These are phyloP conservation scores for Empidonax alnorum DNA, from an alignment of 2,113 vertebrate genomes.

Conservation along the genomic window DNA sequence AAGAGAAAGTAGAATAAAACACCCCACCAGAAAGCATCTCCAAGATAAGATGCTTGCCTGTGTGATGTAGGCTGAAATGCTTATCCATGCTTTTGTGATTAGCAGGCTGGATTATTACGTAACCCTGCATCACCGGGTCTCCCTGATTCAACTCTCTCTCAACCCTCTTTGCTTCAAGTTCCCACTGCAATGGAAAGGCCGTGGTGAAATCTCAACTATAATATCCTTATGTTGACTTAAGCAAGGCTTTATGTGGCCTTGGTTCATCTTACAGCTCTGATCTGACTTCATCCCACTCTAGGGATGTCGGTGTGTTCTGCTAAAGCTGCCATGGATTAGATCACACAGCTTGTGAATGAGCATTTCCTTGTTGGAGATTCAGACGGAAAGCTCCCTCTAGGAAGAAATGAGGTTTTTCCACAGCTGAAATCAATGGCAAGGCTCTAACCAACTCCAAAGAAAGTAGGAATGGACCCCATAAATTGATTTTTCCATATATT, in stretches of 20 bases:
- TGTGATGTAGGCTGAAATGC: constrained; percentile 43
- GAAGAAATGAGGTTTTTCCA: neutral
- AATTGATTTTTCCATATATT: neutral
- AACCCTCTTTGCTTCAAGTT: constrained; percentile 41
- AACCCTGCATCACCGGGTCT: constrained; percentile 23
- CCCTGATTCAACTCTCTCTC: constrained; percentile 43
- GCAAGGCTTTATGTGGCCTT: constrained; percentile 44
- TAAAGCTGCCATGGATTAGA: constrained; percentile 66
- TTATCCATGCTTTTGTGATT: constrained; percentile 73
- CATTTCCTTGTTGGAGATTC: constrained; percentile 26
- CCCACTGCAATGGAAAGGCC: constrained; percentile 22
- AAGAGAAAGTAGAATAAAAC: neutral
- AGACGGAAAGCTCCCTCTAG: constrained; percentile 38
- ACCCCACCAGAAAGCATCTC: neutral
- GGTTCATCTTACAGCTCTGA: constrained; percentile 55
- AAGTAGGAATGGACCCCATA: neutral
- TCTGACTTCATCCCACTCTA: constrained; percentile 59
- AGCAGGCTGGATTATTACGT: constrained; percentile 65
- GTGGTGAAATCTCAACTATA: constrained; percentile 45
- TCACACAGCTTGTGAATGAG: neutral
- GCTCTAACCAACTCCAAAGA: neutral
- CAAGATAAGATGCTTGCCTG: constrained; percentile 40
- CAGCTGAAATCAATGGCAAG: constrained; percentile 11
- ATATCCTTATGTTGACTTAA: constrained; percentile 71
- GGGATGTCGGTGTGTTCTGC: constrained; percentile 31